Percentiles rank a stretch among this genome's conserved stretches.
Conservation (phyloP, 2,888 invertebrate genomes). For the Spisula solida region DNA sequence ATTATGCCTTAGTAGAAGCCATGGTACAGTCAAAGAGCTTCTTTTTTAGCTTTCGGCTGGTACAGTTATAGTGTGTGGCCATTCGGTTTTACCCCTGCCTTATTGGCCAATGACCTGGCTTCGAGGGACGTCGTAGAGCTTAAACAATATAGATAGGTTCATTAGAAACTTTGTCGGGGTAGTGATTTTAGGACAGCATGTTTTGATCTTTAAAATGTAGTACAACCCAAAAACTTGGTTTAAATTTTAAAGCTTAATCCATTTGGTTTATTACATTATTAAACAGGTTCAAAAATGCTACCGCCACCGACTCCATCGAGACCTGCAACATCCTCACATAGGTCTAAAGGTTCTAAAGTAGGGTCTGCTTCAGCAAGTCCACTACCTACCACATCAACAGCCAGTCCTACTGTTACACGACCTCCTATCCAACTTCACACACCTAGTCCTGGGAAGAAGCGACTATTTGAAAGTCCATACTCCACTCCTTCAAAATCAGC, state of each 20-base stretch:
- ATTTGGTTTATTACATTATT: not conserved
- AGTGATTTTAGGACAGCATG: too few relatives aligned
- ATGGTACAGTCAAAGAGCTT: too few relatives aligned
- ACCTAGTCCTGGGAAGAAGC: not conserved
- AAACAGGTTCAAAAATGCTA: not conserved
- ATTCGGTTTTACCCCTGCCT: too few relatives aligned
- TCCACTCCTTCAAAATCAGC: not conserved
- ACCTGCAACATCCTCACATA: not conserved
- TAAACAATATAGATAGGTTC: too few relatives aligned
- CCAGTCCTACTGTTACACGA: too few relatives aligned
- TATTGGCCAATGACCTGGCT: too few relatives aligned
- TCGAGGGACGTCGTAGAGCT: too few relatives aligned
- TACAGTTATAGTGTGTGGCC: too few relatives aligned
- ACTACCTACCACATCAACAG: not conserved
- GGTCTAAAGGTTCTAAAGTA: not conserved
- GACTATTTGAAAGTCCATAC: not conserved
- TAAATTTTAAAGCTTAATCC: not conserved
- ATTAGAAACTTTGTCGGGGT: too few relatives aligned
- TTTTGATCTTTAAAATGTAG: too few relatives aligned
- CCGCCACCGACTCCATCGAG: not conserved
- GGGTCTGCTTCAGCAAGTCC: not conserved
- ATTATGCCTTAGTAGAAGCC: too few relatives aligned
- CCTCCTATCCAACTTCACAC: not conserved
- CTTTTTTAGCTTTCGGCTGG: too few relatives aligned
- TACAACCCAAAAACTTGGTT: not conserved